phyloP scores from a whole-genome alignment of 1,140 invertebrate species.

The Sweltsa coloradensis region DNA sequence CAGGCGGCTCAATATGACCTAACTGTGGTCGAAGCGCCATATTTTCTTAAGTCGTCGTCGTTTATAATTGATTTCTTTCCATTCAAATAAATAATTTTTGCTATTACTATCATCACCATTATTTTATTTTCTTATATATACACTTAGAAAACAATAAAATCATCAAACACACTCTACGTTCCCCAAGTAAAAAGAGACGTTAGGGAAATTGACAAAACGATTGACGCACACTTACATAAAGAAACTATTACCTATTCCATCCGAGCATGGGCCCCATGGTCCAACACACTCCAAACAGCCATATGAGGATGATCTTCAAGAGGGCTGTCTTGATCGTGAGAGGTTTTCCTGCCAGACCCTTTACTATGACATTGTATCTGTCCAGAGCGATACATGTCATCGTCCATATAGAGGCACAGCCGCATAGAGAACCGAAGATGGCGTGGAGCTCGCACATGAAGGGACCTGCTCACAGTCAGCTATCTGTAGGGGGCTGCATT shows the following conservation, averaged over 20 bases:
- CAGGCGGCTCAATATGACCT: no score
- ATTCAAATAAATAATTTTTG: no score
- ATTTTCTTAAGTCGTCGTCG: no score
- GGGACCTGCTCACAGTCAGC: constrained; percentile 59
- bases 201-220: no score
- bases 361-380: constrained; percentile 68
- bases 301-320: constrained; percentile 54
- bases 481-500: constrained; percentile 69
- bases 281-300: constrained; percentile 53
- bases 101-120: no score
- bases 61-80: no score
- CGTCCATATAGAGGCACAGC: constrained; percentile 65
- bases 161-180: no score
- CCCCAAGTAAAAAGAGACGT: no score
- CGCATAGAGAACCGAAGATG: constrained; percentile 61
- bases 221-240: no score
- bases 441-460: constrained; percentile 65
- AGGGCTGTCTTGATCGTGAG: constrained; percentile 59
- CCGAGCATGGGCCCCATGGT: constrained; percentile 53
- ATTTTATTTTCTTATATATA: no score
- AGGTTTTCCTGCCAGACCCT: constrained; percentile 64
- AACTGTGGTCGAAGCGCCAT: no score
- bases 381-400: constrained; percentile 66
- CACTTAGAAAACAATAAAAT: no score
- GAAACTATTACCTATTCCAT: constrained; percentile 43